Conservation (phyloP, 1,140 invertebrate genomes). For the Cydia splendana region DNA sequence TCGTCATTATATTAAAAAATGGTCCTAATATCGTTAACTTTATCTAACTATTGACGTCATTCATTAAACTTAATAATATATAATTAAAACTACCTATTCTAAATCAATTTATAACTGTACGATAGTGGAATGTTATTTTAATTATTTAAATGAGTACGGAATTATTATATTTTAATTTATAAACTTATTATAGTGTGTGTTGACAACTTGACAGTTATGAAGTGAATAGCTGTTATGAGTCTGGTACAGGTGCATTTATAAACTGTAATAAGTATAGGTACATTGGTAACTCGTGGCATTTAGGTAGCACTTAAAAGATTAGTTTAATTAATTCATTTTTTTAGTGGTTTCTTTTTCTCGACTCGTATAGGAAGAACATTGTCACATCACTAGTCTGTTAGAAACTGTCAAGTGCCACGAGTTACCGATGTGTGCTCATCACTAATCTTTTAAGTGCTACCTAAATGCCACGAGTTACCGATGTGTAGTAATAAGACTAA, state of each 20-base stretch:
- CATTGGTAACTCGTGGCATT: no score
- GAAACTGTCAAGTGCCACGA: no score
- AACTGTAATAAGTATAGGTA: neutral
- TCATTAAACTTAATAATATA: slow-evolving; percentile 17
- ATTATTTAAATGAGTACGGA: slow-evolving; percentile 1
- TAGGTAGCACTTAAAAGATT: no score
- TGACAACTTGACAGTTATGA: neutral
- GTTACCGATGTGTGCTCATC: no score
- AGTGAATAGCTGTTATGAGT: neutral
- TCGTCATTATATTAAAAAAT: slow-evolving; percentile 28
- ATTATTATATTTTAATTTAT: neutral
- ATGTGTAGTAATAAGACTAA: no score
- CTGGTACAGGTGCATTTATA: no score
- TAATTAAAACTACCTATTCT: slow-evolving; percentile 19
- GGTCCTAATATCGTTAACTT: slow-evolving; percentile 22
- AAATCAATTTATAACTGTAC: neutral
- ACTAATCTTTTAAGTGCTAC: no score
- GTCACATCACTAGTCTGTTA: no score
- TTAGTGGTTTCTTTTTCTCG: no score
- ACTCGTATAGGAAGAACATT: no score
- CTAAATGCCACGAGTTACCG: no score
- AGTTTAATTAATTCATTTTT: no score
- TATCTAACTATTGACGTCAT: slow-evolving; percentile 8
- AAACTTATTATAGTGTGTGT: neutral
- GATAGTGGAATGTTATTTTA: slow-evolving; percentile 24